Evolutionary conservation across 2,888 invertebrate species (phyloP).

Genomic region (Alloplasta piceator): DNA sequence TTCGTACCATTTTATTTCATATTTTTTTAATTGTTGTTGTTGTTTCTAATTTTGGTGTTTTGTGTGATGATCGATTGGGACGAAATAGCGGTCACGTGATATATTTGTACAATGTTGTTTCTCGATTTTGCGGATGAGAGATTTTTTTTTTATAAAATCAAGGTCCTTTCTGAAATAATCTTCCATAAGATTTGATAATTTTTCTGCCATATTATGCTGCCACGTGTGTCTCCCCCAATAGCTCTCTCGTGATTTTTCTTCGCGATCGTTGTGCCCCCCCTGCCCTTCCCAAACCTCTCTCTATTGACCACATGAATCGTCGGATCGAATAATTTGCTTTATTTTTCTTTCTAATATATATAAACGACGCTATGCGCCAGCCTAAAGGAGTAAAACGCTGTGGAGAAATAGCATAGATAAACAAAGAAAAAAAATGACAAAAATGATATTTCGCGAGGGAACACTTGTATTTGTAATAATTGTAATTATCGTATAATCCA

Average conservation of each 20-base stretch:
- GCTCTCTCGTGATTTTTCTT: constrained; percentile 16
- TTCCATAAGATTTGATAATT: constrained; percentile 11
- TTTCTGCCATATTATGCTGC: constrained; percentile 39
- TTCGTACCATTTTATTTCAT: constrained; percentile 54
- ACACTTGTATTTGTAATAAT: constrained; percentile 41
- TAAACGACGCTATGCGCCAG: constrained; percentile 22
- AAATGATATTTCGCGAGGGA: constrained; percentile 42
- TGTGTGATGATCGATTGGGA: constrained; percentile 68
- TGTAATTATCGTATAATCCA: constrained; percentile 50
- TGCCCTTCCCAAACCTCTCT: neutral
- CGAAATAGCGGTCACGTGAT: constrained; percentile 79
- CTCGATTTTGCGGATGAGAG: constrained; percentile 66
- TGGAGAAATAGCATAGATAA: constrained; percentile 28
- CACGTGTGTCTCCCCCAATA: neutral
- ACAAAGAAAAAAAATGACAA: constrained; percentile 7
- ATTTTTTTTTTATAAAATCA: neutral
- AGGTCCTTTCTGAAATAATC: too few relatives aligned
- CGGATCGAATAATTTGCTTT: constrained; percentile 18
- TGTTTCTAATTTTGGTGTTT: constrained; percentile 55
- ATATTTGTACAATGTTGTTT: constrained; percentile 74
- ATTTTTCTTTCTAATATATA: neutral
- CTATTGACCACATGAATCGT: constrained; percentile 11
- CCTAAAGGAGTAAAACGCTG: constrained; percentile 34
- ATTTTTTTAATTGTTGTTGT: constrained; percentile 55
- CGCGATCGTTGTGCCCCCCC: neutral